phyloP scores from a whole-genome alignment of 2,888 invertebrate genomes.

The Crioceris asparagi region DNA sequence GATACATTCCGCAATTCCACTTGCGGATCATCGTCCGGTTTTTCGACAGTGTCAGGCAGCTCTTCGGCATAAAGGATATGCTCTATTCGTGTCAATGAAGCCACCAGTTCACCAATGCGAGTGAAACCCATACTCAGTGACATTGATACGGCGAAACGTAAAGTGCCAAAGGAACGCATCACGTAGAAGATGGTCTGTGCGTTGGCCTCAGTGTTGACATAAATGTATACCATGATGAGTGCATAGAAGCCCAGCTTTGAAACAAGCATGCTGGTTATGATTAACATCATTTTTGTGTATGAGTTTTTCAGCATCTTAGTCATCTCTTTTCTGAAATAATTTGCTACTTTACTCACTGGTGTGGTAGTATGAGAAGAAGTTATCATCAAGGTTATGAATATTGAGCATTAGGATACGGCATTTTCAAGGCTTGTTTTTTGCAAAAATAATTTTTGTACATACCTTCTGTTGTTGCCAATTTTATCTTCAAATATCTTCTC shows the following conservation, averaged over 20 bases:
- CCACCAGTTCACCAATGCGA: conserved; percentile 22
- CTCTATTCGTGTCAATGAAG: conserved; percentile 22
- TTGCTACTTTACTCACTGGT: too few species aligned
- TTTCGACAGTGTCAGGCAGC: conserved; percentile 13
- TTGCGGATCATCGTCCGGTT: conserved; percentile 21
- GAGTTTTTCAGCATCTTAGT: conserved; percentile 17
- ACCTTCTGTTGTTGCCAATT: conserved; percentile 42
- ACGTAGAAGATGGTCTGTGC: conserved; percentile 25
- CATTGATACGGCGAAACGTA: conserved; percentile 19
- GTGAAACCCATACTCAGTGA: conserved; percentile 22
- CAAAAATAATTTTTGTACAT: too few species aligned
- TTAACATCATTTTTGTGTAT: conserved; percentile 24
- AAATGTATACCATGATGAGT: conserved; percentile 24
- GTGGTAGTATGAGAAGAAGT: too few species aligned
- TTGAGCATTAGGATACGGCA: too few species aligned
- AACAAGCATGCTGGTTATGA: conserved; percentile 25
- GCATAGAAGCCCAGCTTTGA: conserved; percentile 24
- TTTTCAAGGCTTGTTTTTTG: too few species aligned
- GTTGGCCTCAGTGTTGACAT: conserved; percentile 17
- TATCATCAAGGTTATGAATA: too few species aligned
- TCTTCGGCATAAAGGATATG: conserved; percentile 38
- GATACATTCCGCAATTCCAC: conserved; percentile 22
- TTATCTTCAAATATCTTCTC: conserved; percentile 27
- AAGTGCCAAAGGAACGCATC: conserved; percentile 18
- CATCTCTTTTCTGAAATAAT: conserved; percentile 24